Percentiles rank a stretch among this genome's conserved stretches.
phyloP scores from a whole-genome alignment of 2,888 invertebrate genomes.

The Cryptosula pallasiana region DNA sequence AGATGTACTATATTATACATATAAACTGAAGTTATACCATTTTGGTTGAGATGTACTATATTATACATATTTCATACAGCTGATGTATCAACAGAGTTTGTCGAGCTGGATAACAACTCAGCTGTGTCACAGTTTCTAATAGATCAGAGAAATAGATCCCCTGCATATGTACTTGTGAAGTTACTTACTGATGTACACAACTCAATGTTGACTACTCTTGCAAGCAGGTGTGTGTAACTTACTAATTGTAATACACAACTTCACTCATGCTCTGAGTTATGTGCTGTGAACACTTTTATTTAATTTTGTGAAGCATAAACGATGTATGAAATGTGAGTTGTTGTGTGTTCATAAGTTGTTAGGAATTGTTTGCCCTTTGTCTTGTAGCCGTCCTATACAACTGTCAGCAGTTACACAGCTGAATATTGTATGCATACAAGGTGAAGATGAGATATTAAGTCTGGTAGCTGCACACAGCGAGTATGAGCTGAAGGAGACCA shows the following conservation, averaged over 20 bases:
- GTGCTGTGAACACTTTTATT: no score
- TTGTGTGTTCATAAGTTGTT: no score
- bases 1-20: no score
- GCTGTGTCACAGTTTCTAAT: neutral
- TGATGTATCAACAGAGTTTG: no score
- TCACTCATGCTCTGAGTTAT: no score
- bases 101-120: neutral
- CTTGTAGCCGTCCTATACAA: neutral
- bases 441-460: conserved; percentile 2
- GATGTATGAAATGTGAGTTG: no score
- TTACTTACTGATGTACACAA: neutral
- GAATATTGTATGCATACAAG: neutral
- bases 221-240: neutral
- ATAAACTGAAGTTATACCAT: no score
- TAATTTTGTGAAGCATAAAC: no score
- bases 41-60: no score
- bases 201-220: neutral
- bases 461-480: conserved; percentile 1
- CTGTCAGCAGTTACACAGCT: neutral
- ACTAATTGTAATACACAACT: no score
- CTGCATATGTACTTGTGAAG: neutral
- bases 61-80: no score
- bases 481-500: conserved; percentile 14
- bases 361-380: no score
- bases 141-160: neutral